Percentiles rank a stretch among this genome's conserved stretches.
phyloP scores from a whole-genome alignment of 1,140 invertebrate species.

The Anthonomus grandis region DNA sequence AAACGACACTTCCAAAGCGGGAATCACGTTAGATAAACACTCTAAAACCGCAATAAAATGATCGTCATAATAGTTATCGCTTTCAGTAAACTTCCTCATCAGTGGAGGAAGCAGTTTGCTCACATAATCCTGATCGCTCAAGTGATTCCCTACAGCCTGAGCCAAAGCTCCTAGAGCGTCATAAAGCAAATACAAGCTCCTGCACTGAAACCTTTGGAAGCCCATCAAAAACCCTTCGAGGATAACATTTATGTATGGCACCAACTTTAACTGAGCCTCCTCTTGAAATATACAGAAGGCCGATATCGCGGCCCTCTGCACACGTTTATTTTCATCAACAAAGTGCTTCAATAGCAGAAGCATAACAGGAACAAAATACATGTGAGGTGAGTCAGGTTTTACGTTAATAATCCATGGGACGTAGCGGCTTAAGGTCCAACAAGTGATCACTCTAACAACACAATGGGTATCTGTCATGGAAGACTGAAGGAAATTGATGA shows the following conservation, averaged over 20 bases:
- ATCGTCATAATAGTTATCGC: conserved; percentile 87
- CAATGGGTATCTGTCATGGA: conserved; percentile 93
- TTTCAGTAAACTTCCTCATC: conserved; percentile 95
- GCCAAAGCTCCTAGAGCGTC: conserved; percentile 98
- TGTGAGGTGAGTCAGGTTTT: conserved; percentile 80
- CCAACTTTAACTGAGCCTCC: conserved; percentile 94
- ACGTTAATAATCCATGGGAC: conserved; percentile 89
- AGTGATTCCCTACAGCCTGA: conserved; percentile 93
- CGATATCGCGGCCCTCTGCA: conserved; percentile 98
- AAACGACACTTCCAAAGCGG: conserved; percentile 93
- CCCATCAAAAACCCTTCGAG: conserved; percentile 94
- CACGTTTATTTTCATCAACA: conserved; percentile 94
- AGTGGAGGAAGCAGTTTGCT: conserved; percentile 96
- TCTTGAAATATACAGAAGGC: conserved; percentile 99
- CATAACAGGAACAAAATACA: conserved; percentile 91
- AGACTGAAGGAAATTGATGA: conserved; percentile 91
- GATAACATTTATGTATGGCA: conserved; percentile 95
- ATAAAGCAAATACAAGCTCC: conserved; percentile 96
- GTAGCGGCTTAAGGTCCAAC: conserved; percentile 97
- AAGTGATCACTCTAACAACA: conserved; percentile 95
- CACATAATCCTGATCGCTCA: conserved; percentile 95
- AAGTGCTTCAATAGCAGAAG: conserved; percentile 93
- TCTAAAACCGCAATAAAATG: conserved; percentile 96
- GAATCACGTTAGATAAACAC: conserved; percentile 96
- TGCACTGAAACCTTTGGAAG: conserved; percentile 93